Evolutionary conservation across 2,797 vertebrate genomes (phyloP).

Genomic region (Apogon talboti): DNA sequence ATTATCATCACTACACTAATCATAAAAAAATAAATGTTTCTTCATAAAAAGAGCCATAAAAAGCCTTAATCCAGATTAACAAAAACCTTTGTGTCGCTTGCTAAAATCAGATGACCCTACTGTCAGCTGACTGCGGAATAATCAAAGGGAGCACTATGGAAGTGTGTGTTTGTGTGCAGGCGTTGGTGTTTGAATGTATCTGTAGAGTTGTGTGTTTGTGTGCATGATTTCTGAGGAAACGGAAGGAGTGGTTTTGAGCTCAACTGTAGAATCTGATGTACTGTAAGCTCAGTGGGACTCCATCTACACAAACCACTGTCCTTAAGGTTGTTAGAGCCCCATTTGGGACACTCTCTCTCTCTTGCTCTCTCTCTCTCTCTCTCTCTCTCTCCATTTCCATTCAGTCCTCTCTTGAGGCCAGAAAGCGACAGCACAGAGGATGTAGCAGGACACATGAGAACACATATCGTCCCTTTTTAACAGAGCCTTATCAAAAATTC

Average conservation of each 20-base stretch:
- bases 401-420: slow-evolving; percentile 62
- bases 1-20: background rate
- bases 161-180: slow-evolving; percentile 45
- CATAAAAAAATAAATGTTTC: slow-evolving; percentile 15
- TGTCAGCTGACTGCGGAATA: slow-evolving; percentile 78
- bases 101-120: slow-evolving; percentile 79
- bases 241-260: slow-evolving; percentile 60
- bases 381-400: slow-evolving; percentile 1
- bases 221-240: slow-evolving; percentile 62
- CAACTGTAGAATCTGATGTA: slow-evolving; percentile 63
- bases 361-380: slow-evolving; percentile 2
- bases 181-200: slow-evolving; percentile 32
- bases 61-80: slow-evolving; percentile 72
- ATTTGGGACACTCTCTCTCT: slow-evolving; percentile 55
- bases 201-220: slow-evolving; percentile 36
- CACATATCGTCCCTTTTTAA: slow-evolving; percentile 48
- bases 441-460: slow-evolving; percentile 66
- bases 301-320: slow-evolving; percentile 70
- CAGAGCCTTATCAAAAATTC: slow-evolving; percentile 28
- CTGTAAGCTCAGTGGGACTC: slow-evolving; percentile 67
- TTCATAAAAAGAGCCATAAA: slow-evolving; percentile 39
- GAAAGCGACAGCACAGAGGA: slow-evolving; percentile 66
- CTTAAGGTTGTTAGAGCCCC: slow-evolving; percentile 73
- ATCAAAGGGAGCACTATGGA: slow-evolving; percentile 78
- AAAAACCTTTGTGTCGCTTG: slow-evolving; percentile 76